phyloP scores from a whole-genome alignment of 2,797 vertebrate species.

The Chiroxiphia lanceolata region DNA sequence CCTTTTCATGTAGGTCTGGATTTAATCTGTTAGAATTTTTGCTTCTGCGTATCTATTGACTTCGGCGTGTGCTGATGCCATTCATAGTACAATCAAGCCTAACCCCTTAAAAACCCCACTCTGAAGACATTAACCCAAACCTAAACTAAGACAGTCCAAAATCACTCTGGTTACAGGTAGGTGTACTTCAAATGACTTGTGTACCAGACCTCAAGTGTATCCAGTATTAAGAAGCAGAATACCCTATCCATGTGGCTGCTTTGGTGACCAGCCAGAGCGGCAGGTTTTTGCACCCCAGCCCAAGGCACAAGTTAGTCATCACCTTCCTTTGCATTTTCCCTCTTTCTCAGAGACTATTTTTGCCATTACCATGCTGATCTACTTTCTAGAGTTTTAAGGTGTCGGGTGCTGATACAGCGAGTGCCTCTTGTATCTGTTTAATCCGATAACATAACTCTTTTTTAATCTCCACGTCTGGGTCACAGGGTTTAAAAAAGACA shows the following conservation, averaged over 20 bases:
- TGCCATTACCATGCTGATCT: background rate
- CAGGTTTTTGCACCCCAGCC: background rate
- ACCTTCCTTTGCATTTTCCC: background rate
- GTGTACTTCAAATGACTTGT: background rate
- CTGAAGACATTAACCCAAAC: background rate
- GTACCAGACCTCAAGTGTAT: fast-evolving
- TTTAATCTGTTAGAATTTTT: background rate
- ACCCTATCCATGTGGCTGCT: background rate
- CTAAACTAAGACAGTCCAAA: background rate
- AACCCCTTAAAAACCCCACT: background rate
- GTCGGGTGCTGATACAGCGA: constrained; percentile 1
- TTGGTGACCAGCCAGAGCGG: background rate
- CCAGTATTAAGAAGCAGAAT: background rate
- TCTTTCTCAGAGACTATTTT: background rate
- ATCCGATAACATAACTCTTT: constrained; percentile 64
- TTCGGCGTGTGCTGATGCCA: fast-evolving
- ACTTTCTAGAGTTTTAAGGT: constrained; percentile 32
- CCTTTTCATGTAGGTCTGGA: background rate
- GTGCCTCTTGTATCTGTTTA: constrained; percentile 51
- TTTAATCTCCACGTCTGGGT: constrained; percentile 61
- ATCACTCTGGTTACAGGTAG: background rate
- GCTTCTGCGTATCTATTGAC: background rate
- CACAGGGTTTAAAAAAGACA: constrained; percentile 68
- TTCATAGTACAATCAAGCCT: background rate
- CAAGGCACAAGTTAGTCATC: background rate